These are phyloP conservation scores for Cassiopea xamachana DNA, from an alignment of 30 jellyfish, hydroid and myxozoan genomes.

Conservation along the genomic window DNA sequence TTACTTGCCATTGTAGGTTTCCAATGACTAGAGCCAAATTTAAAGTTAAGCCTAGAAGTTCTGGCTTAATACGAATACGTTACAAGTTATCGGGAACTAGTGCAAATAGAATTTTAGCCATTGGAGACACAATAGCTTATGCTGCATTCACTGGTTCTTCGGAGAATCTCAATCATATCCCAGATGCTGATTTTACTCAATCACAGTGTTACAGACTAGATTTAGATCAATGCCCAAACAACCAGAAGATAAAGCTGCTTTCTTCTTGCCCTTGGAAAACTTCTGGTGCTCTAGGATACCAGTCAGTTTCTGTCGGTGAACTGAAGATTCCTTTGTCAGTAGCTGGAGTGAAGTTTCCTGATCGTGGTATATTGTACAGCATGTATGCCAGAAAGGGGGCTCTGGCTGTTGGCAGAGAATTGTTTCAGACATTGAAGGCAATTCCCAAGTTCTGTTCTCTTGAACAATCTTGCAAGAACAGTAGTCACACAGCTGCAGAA, in stretches of 20 bases:
- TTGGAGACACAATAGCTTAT: conserved; percentile 52
- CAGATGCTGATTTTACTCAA: conserved; percentile 17
- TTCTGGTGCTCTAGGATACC: conserved; percentile 69
- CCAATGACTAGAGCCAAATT: conserved; percentile 57
- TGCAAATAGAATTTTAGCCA: conserved; percentile 18
- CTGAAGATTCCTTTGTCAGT: conserved; percentile 59
- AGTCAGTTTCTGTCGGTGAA: conserved; percentile 40
- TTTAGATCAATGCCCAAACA: conserved; percentile 59
- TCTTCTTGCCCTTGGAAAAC: conserved; percentile 75
- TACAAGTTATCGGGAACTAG: conserved; percentile 58
- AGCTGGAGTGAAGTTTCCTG: conserved; percentile 67
- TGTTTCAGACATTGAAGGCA: conserved; percentile 6
- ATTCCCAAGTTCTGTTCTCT: conserved; percentile 41
- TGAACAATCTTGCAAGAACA: background rate
- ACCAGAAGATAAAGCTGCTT: conserved; percentile 18
- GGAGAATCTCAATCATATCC: conserved; percentile 32
- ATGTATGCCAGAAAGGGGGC: conserved; percentile 61
- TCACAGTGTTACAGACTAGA: conserved; percentile 30
- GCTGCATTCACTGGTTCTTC: conserved; percentile 51
- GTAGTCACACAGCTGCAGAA: conserved; percentile 40
- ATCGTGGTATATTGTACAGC: conserved; percentile 30
- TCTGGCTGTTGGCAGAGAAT: conserved; percentile 58
- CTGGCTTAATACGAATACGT: conserved; percentile 56
- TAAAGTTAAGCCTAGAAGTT: conserved; percentile 38
- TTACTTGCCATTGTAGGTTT: background rate